These are phyloP conservation scores for Dromiciops gliroides DNA, from an alignment of 2,113 vertebrate species.

Conservation along the genomic window DNA sequence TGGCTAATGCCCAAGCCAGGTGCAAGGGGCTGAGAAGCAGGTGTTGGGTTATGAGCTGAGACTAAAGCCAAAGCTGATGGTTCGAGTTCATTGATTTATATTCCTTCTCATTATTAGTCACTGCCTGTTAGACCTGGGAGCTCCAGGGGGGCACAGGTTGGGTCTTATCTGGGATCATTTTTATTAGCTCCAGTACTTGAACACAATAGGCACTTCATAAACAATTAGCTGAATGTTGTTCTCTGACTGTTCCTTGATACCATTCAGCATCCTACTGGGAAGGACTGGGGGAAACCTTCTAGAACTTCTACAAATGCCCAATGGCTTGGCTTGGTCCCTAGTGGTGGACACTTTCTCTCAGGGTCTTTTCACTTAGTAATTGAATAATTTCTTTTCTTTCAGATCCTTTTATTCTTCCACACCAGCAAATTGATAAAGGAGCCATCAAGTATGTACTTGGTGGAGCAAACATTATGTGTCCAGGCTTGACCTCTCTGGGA, in stretches of 20 bases:
- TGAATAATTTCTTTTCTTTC: constrained; percentile 74
- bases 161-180: neutral
- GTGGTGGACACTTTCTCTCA: neutral
- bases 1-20: neutral
- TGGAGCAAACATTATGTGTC: constrained; percentile 99
- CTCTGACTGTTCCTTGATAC: neutral
- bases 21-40: neutral
- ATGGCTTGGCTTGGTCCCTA: neutral
- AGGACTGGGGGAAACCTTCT: neutral
- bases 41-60: neutral
- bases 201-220: neutral
- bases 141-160: neutral
- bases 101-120: neutral
- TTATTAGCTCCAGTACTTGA: neutral
- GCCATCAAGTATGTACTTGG: constrained; percentile 98
- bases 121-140: neutral
- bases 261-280: neutral
- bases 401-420: constrained; percentile 98
- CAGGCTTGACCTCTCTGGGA: constrained; percentile 96
- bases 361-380: constrained; percentile 48
- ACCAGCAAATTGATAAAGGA: constrained; percentile 99
- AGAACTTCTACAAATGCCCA: neutral
- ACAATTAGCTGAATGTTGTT: neutral
- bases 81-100: neutral
- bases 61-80: neutral